Conservation (phyloP, 2,888 invertebrate genomes). For the Drosophila demipolita region DNA sequence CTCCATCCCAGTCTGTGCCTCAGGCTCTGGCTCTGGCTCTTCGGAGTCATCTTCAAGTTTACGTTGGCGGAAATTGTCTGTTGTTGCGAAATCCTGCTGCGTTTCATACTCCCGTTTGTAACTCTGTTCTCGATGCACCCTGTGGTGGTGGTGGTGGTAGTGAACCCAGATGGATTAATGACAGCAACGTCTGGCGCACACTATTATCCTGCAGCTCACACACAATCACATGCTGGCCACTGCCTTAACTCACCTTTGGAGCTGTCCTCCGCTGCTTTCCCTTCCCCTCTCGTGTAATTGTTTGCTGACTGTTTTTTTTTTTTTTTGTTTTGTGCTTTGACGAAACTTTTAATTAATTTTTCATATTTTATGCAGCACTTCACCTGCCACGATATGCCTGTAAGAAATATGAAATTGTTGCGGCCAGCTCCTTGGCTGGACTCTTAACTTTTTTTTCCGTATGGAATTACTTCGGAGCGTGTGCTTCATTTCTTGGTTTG, state of each 20-base stretch:
- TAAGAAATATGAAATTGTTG: conserved; percentile 22
- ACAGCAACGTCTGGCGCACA: conserved; percentile 69
- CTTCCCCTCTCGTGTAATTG: conserved; percentile 30
- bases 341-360: conserved; percentile 78
- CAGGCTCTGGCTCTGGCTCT: conserved; percentile 19
- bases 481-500: background rate
- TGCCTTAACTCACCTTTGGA: conserved; percentile 53
- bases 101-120: conserved; percentile 82
- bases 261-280: conserved; percentile 3
- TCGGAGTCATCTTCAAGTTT: conserved; percentile 71
- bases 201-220: conserved; percentile 32
- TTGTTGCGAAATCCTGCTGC: conserved; percentile 83
- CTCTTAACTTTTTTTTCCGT: background rate
- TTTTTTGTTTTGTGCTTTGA: conserved; percentile 53
- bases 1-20: background rate
- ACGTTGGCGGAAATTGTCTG: conserved; percentile 83
- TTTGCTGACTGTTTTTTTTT: conserved; percentile 30
- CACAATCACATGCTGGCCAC: conserved; percentile 27
- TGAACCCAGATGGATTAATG: conserved; percentile 69
- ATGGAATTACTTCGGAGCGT: conserved; percentile 7
- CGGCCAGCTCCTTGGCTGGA: background rate
- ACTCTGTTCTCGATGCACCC: conserved; percentile 40
- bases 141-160: conserved; percentile 11
- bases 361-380: conserved; percentile 63
- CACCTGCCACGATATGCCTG: conserved; percentile 16